A percentile compares a stretch with the other conserved stretches of the same genome.
Evolutionary conservation across 1,140 invertebrate species (phyloP).

Genomic region (Anagrus nilaparvatae): DNA sequence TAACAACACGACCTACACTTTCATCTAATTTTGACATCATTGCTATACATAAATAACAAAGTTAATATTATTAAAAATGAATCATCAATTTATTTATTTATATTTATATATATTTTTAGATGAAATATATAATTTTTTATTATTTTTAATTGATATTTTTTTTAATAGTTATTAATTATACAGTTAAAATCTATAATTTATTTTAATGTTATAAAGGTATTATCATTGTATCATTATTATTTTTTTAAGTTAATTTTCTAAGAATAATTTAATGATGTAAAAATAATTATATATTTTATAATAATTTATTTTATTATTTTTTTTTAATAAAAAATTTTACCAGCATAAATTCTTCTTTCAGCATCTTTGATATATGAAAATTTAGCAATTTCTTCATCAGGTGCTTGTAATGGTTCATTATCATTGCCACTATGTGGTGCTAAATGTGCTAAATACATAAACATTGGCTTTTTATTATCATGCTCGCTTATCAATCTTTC

Average conservation of each 20-base stretch:
- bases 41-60: no score
- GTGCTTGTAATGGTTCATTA: conserved; percentile 64
- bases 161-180: neutral
- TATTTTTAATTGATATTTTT: neutral
- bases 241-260: no score
- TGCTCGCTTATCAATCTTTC: conserved; percentile 58
- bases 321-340: conserved; percentile 45
- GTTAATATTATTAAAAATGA: no score
- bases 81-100: neutral
- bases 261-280: no score
- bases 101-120: neutral
- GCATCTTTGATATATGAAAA: conserved; percentile 67
- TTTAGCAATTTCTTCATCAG: conserved; percentile 57
- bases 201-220: neutral
- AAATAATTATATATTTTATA: no score
- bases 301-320: conserved; percentile 4
- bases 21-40: conserved; percentile 83
- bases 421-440: conserved; percentile 67
- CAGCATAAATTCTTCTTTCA: conserved; percentile 66
- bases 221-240: neutral
- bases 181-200: neutral
- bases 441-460: conserved; percentile 70
- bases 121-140: conserved; percentile 8
- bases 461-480: conserved; percentile 48
- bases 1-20: conserved; percentile 67